phyloP scores from a whole-genome alignment of 1,140 invertebrate genomes.

The Sitophilus oryzae region DNA sequence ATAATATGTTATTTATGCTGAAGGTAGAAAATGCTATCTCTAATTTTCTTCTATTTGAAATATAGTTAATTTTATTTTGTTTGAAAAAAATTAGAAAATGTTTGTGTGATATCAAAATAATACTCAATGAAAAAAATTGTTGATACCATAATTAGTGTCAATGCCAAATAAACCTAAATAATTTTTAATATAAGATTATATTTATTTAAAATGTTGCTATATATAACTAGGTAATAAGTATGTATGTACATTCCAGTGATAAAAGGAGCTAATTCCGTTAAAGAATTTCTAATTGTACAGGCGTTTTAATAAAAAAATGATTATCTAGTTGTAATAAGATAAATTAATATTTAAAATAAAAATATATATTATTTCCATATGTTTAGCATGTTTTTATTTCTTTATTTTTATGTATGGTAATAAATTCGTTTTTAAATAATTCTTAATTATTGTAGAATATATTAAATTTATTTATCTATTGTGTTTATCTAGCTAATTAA shows the following conservation, averaged over 20 bases:
- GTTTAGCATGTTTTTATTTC: background rate
- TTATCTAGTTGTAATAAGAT: background rate
- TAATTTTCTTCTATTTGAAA: background rate
- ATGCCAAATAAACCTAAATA: background rate
- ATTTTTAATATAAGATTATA: background rate
- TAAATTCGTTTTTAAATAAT: background rate
- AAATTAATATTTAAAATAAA: background rate
- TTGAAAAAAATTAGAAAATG: background rate
- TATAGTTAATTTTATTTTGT: background rate
- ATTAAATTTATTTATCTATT: background rate
- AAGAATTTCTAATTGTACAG: slow-evolving; percentile 9
- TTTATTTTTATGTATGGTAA: background rate
- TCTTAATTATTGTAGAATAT: background rate
- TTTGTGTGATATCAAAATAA: background rate
- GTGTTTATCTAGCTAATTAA: slow-evolving; percentile 13
- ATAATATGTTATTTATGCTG: too few relatives aligned
- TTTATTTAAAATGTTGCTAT: too few relatives aligned
- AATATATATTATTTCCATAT: background rate
- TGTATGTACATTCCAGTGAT: slow-evolving; percentile 13
- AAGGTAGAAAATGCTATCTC: too few relatives aligned
- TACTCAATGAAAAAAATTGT: too few relatives aligned
- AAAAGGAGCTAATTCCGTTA: too few relatives aligned
- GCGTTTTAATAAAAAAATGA: background rate
- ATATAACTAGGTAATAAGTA: background rate
- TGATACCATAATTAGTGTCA: too few relatives aligned